Evolutionary conservation across 1,140 invertebrate genomes (phyloP), one percentile per base, ranked within the genome.

Genomic region (Zaprionus africanus): DNA sequence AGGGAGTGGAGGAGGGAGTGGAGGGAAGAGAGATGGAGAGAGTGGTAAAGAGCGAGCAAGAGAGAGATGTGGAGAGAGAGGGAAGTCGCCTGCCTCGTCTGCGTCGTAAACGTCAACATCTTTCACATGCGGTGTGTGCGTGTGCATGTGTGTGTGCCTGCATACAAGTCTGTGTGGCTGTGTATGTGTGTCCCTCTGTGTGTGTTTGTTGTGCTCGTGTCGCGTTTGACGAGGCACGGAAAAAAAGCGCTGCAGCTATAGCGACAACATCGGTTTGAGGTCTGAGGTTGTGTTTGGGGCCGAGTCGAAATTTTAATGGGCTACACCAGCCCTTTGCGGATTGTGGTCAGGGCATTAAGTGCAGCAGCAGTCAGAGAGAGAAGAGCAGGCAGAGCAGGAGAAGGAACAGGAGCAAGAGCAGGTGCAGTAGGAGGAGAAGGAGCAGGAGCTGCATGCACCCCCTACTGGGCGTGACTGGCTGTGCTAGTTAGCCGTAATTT

Each of bases 251-350:
- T 38, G 19, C 71, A 61, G 38, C n/a, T 69, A 69, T 69, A 57
- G 71, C 60, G 51, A 38, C 46, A 74, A 43, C 59, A 62, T 22
- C 12, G 46, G 46, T 51, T 13, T 51, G 46, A 51, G 46, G 17
- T 49, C 51, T 54, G 58, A 41, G 57, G 57, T 79, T 77, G 71
- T 56, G 79, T 65, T 64, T 67, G 43, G 17, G 43, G 17, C 43
- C 5, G 65, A 79, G 83, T 62, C 83, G 76, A 86, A 86, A 87
- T 87, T 87, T 82, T 87, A 86, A 87, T 86, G 83, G 76, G 76
- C 73, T 74, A 72, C 73, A 75, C 9, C 46, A 51, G 19, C 46
- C 46, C 46, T 22, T 22, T 51, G 70, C 64, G 58, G 64, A 59
- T 71, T 79, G 73, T 79, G 76, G 76, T 71, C 61, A 43, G 60